Evolutionary conservation across 2,113 vertebrate species (phyloP).

Genomic region (Coptodon rendalli): DNA sequence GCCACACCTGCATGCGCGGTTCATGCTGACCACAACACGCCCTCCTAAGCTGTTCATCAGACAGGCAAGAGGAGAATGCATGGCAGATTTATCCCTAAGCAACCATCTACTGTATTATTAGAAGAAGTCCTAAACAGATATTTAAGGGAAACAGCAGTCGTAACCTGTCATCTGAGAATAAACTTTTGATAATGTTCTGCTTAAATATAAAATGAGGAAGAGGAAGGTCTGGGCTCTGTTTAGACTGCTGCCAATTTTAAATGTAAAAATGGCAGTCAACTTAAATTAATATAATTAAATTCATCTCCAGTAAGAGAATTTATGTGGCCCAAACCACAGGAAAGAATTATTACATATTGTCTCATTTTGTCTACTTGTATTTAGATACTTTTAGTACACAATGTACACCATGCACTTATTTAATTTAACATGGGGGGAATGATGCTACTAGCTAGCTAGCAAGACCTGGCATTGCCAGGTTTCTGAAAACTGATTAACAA

Average conservation of each 20-base stretch:
- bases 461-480: background rate
- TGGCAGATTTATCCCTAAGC: background rate
- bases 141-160: background rate
- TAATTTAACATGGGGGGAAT: background rate
- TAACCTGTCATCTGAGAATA: background rate
- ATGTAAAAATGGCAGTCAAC: background rate
- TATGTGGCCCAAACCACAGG: background rate
- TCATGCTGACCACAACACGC: conserved; percentile 4
- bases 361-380: background rate
- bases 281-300: background rate
- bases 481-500: background rate
- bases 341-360: background rate
- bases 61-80: background rate
- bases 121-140: background rate
- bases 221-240: background rate
- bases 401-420: background rate
- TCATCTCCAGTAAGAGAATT: background rate
- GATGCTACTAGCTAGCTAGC: background rate
- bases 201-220: background rate
- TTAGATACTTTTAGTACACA: background rate
- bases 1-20: conserved; percentile 50
- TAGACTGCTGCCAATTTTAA: background rate
- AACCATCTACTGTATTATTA: background rate
- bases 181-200: background rate
- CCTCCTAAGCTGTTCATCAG: conserved; percentile 40